phyloP scores from a whole-genome alignment of 2,113 vertebrate genomes.

The Equus quagga region DNA sequence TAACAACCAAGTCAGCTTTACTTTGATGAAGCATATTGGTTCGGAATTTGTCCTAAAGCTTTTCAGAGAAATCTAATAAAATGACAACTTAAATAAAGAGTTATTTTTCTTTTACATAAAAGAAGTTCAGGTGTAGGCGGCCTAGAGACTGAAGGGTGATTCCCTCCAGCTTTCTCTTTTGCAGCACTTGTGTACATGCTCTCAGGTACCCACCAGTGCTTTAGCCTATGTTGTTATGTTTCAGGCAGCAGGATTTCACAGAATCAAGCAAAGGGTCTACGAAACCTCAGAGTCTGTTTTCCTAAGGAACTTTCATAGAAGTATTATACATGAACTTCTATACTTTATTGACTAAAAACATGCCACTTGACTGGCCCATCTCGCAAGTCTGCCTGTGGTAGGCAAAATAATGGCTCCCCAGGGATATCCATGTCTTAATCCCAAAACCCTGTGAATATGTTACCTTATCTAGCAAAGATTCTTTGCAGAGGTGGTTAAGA shows the following conservation, averaged over 20 bases:
- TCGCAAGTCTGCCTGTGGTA: background rate
- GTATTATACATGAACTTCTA: background rate
- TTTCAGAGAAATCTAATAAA: constrained; percentile 22
- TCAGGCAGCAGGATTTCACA: background rate
- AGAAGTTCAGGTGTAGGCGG: background rate
- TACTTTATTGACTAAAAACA: background rate
- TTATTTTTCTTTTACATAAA: background rate
- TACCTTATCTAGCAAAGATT: background rate
- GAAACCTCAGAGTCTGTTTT: background rate
- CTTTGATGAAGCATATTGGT: background rate
- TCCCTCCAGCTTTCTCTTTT: background rate
- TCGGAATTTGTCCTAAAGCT: constrained; percentile 39
- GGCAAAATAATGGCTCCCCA: background rate
- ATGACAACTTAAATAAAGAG: background rate
- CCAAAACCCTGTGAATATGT: background rate
- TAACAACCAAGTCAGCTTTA: background rate
- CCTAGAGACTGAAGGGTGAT: background rate
- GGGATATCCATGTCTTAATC: background rate
- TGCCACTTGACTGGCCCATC: background rate
- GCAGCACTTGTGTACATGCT: background rate
- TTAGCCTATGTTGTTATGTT: background rate
- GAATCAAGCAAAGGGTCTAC: background rate
- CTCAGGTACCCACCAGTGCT: background rate
- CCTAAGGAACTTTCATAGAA: background rate
- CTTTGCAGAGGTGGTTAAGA: background rate